phyloP scores from a whole-genome alignment of 2,888 invertebrate species.

The Cactoblastis cactorum region DNA sequence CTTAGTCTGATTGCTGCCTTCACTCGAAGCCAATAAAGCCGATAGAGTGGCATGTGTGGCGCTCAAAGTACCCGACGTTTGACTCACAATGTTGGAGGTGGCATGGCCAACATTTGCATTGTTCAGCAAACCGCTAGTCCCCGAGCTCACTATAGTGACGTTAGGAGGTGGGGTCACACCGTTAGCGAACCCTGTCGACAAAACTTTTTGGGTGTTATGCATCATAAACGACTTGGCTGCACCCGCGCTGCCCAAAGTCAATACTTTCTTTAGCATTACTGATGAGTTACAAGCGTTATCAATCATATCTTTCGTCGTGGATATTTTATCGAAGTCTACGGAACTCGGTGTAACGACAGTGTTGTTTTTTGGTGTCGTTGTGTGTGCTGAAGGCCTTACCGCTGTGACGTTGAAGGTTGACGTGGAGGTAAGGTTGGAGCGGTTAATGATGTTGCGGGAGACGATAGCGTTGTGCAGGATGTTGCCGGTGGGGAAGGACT shows the following conservation, averaged over 20 bases:
- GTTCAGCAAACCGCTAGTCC: constrained; percentile 49
- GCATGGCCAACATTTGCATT: constrained; percentile 40
- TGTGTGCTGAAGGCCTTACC: constrained; percentile 53
- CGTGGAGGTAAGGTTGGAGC: constrained; percentile 44
- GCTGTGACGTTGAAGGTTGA: constrained; percentile 62
- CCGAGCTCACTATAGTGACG: constrained; percentile 72
- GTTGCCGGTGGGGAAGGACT: constrained; percentile 72
- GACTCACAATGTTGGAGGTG: constrained; percentile 48
- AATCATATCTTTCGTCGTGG: constrained; percentile 73
- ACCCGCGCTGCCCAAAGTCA: constrained; percentile 69
- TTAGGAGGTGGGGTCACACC: constrained; percentile 68
- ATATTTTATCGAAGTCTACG: constrained; percentile 62
- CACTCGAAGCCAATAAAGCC: constrained; percentile 59
- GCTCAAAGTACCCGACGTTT: constrained; percentile 63
- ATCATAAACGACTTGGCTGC: constrained; percentile 72
- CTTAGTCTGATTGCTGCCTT: constrained; percentile 32
- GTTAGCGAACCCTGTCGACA: constrained; percentile 68
- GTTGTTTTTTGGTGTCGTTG: constrained; percentile 58
- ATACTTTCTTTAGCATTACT: constrained; percentile 73
- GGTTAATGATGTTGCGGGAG: constrained; percentile 67
- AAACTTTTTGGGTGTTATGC: constrained; percentile 72
- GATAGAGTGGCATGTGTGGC: constrained; percentile 74
- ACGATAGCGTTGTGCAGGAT: constrained; percentile 74
- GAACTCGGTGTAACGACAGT: constrained; percentile 49
- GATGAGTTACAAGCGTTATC: constrained; percentile 75